Base-by-base conservation (phyloP, 2,888 invertebrate species). In the Sarcophaga rosellei region DNA sequence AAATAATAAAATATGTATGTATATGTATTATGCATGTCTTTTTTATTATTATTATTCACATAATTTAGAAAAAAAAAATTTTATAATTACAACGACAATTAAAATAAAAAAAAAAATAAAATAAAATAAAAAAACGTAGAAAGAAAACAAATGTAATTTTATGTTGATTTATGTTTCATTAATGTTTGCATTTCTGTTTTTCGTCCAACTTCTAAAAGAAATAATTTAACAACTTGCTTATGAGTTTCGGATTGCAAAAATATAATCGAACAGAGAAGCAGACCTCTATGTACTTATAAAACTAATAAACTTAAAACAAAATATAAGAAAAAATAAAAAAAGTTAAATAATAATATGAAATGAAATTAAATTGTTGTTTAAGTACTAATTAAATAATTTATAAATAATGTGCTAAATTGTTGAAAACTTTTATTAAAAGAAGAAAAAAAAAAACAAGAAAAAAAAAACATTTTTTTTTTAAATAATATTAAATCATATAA, bases 391-490 rank as follows among this genome's bases (percentile, higher is more conserved):
- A 61, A 66, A 74, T 78, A 62, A 74, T 74, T 70, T 70, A 65
- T 80, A 80, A 84, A 78, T 45, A 78, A 65, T 80, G 80, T 84
- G 80, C 84, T 84, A 84, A 84, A 84, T 84, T 80, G 84, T 80
- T 84, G 76, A 84, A 80, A 84, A 80, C 68, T 44, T 80, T 21
- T 63, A 70, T 70, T 35, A 72, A 77, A 83, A 74, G 53, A 75
- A 75, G n/a, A 66, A 70, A 75, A 81, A 63, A 53, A 57, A n/a
- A n/a, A n/a, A n/a, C n/a, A n/a, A n/a, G n/a, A 70, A 75, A 81
- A 63, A 53, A 57, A 81, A 70, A 57, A 57, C 77, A 57, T 35
- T 70, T 47, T 35, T 35, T 35, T 35, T 35, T n/a, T 35, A 35
- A 10, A 10, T 35, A 35, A 35, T 35, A 10, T 8, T 10, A 35